These are phyloP conservation scores for Malacoctenus gilli DNA, from an alignment of 2,797 vertebrate species.

Conservation along the genomic window DNA sequence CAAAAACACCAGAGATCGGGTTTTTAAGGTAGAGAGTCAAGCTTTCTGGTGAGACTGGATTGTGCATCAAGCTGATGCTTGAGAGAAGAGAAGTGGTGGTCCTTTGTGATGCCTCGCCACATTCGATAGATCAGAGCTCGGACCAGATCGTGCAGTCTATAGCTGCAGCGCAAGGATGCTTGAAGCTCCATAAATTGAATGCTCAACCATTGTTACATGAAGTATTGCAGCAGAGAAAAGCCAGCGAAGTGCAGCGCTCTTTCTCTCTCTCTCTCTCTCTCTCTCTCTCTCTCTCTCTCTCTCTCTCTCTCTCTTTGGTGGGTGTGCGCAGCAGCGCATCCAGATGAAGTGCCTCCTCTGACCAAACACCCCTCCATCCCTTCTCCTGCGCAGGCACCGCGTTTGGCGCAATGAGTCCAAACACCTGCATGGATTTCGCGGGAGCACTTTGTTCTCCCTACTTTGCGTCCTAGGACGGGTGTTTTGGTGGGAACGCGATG, in stretches of 20 bases:
- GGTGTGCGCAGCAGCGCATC: constrained; percentile 23
- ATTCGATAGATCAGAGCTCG: no score
- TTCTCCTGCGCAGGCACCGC: neutral
- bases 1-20: no score
- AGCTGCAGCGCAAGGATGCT: no score
- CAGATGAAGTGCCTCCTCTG: constrained; percentile 12
- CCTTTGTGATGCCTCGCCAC: no score
- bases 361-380: neutral
- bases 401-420: constrained; percentile 33
- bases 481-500: constrained; percentile 53
- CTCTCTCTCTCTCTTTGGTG: constrained; percentile 4
- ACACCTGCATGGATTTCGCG: constrained; percentile 32
- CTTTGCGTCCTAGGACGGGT: constrained; percentile 29
- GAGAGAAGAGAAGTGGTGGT: no score
- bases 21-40: no score
- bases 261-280: constrained; percentile 5
- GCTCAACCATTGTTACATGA: neutral
- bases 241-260: constrained; percentile 3
- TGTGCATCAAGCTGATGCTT: no score
- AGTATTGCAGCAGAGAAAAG: constrained; percentile 8
- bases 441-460: constrained; percentile 4
- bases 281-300: constrained; percentile 6
- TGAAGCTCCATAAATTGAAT: neutral
- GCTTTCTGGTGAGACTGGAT: no score
- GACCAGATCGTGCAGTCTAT: no score